Percentiles rank a stretch among this genome's conserved stretches.
phyloP scores from a whole-genome alignment of 2,113 vertebrate species.

The Tupaia chinensis region DNA sequence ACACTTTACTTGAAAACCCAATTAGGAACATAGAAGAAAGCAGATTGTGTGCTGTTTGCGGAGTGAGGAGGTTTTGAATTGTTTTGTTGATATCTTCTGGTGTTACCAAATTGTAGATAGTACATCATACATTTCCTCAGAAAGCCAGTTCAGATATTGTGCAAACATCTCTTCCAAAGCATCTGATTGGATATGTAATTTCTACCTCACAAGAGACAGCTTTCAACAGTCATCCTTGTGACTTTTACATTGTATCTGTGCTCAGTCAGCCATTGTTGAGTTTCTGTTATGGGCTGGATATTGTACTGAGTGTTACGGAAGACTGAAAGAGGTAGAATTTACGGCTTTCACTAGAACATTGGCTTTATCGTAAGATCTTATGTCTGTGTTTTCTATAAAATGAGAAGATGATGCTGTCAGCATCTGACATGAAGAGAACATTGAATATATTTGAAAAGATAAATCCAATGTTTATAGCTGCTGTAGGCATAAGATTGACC shows the following conservation, averaged over 20 bases:
- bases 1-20: constrained; percentile 38
- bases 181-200: neutral
- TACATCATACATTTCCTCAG: neutral
- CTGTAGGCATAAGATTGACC: neutral
- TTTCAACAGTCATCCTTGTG: neutral
- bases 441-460: neutral
- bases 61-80: neutral
- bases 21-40: neutral
- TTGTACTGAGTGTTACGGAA: neutral
- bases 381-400: neutral
- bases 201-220: neutral
- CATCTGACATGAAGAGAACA: neutral
- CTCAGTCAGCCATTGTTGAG: neutral
- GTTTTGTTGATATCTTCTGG: neutral
- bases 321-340: neutral
- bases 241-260: neutral
- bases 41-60: fast-evolving
- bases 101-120: neutral
- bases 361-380: neutral
- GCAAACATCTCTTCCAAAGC: neutral
- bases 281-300: neutral
- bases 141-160: neutral
- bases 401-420: neutral
- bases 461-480: neutral
- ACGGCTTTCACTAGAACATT: neutral